Conservation (phyloP, 2,113 vertebrate species). For the Verasper variegatus region DNA sequence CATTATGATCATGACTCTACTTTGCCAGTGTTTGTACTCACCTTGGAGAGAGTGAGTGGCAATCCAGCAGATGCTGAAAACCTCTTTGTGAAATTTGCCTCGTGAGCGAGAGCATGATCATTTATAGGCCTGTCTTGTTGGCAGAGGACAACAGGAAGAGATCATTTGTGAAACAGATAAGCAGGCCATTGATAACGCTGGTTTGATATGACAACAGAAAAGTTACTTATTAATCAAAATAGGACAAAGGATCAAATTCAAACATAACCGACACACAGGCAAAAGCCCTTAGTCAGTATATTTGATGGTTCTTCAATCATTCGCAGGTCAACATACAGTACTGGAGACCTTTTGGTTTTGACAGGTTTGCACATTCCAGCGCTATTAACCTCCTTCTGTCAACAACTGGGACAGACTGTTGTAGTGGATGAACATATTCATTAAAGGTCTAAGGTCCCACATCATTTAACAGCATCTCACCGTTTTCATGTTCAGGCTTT, state of each 20-base stretch:
- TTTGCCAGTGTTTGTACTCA: neutral
- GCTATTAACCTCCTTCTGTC: neutral
- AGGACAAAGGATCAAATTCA: neutral
- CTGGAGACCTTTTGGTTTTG: neutral
- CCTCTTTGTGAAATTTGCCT: neutral
- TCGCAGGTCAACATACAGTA: neutral
- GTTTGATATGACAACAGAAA: neutral
- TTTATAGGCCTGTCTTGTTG: conserved; percentile 31
- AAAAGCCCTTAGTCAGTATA: conserved; percentile 2
- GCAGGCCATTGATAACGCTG: neutral
- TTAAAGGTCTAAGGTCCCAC: neutral
- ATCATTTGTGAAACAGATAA: conserved; percentile 1
- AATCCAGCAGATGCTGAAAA: neutral
- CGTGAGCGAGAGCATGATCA: neutral
- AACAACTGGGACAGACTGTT: conserved; percentile 4
- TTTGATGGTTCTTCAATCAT: conserved; percentile 8
- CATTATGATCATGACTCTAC: neutral
- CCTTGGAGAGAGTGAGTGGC: conserved; percentile 2
- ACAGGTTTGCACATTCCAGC: neutral
- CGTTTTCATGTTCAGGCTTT: neutral
- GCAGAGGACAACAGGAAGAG: neutral
- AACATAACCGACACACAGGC: neutral
- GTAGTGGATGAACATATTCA: neutral
- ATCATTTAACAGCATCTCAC: neutral
- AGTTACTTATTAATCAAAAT: conserved; percentile 48